Base-by-base conservation (phyloP, 2,113 vertebrate genomes). In the Apteryx mantelli region DNA sequence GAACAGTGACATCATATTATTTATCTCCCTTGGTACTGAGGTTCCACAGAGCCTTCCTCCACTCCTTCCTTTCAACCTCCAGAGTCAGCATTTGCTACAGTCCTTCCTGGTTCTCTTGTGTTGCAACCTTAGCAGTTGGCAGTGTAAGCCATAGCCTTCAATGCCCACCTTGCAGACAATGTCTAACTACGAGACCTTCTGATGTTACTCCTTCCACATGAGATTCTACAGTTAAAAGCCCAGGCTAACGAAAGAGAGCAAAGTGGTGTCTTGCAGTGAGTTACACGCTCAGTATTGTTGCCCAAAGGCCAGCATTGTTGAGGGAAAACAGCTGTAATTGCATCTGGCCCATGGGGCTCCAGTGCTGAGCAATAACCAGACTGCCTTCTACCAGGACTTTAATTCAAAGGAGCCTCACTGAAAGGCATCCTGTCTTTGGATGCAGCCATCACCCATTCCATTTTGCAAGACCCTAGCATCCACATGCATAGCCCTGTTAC, bases 401-500 rank as follows among this genome's bases (percentile, higher is more conserved):
- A 60, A 28, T 68, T 58, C 2, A 3, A 68, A 60, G 52, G 42
- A 77, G 53, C 42, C n/a, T n/a, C 26, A 8, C n/a, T 68, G 53
- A 60, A 86, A 52, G 30, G n/a, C 53, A 50, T 22, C 63, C 52
- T 60, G 40, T 26, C 34, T 75, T 52, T 25, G 61, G 40, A 48
- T 38, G 28, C 52, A 76, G 34, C 40, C 48, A 28, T 36, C 2
- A 18, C 14, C 30, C 28, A 24, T 52, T 52, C 36, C 46, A 58
- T 36, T 25, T 61, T 38, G 40, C 38, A 36, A 46, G 83, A 66
- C 1, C 3, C 25, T 65, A 26, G 40, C 38, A 66, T 66, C 32
- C 19, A 20, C 5, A 32, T 1, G 1, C 0, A 0, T 66, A 34
- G 50, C 12, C 38, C 34, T 48, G 34, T 36, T 38, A 38, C 7